Evolutionary conservation across 2,888 invertebrate genomes (phyloP).

Genomic region (Cotesia congregata): DNA sequence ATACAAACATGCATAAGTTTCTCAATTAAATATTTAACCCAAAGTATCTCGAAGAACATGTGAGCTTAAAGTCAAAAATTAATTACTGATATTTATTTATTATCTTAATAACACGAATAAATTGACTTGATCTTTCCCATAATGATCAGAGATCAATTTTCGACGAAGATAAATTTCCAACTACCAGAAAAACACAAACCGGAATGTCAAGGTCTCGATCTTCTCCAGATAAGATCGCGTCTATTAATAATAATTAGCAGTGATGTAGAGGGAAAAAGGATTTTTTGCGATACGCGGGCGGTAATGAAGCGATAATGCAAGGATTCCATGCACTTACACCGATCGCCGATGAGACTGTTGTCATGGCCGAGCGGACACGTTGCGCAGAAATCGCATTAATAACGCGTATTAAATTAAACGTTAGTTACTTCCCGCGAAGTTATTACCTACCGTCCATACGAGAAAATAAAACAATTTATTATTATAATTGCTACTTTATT

Average conservation of each 20-base stretch:
- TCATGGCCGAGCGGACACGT: conserved; percentile 49
- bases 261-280: conserved; percentile 14
- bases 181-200: not conserved
- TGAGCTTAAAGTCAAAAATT: too few species aligned
- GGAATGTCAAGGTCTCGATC: conserved; percentile 50
- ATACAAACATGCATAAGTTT: not conserved
- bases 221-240: conserved; percentile 49
- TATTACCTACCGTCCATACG: conserved; percentile 32
- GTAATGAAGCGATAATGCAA: conserved; percentile 57
- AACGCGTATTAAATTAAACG: conserved; percentile 59
- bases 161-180: not conserved
- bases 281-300: conserved; percentile 39
- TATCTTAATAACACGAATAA: too few species aligned
- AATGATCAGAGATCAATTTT: not conserved
- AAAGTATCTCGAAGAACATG: not conserved
- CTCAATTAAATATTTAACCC: not conserved
- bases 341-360: conserved; percentile 37
- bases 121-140: not conserved
- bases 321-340: conserved; percentile 48
- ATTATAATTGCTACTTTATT: conserved; percentile 4
- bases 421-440: conserved; percentile 35
- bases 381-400: conserved; percentile 61
- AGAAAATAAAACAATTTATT: conserved; percentile 2
- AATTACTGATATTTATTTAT: too few species aligned
- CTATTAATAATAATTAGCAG: conserved; percentile 53